phyloP scores from a whole-genome alignment of 1,140 invertebrate genomes.

The Trichonephila inaurata region DNA sequence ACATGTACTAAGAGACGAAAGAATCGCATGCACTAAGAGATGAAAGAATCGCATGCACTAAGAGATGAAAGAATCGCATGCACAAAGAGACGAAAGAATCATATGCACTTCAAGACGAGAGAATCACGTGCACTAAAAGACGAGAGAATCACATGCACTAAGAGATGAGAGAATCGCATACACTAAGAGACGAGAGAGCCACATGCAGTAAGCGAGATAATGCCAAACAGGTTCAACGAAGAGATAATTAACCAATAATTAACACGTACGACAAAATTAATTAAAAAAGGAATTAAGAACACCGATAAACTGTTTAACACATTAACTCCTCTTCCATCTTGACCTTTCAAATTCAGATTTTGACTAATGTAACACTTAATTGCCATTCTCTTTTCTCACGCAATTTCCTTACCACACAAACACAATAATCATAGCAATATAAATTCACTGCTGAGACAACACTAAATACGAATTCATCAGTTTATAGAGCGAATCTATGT shows the following conservation, averaged over 20 bases:
- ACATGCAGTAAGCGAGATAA: neutral
- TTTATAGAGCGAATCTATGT: conserved; percentile 30
- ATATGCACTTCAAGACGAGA: too few relatives aligned
- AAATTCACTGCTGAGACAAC: neutral
- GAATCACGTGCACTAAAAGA: too few relatives aligned
- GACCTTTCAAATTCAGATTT: neutral
- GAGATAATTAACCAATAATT: neutral
- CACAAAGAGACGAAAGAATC: too few relatives aligned
- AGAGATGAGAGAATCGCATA: too few relatives aligned
- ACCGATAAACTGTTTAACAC: too few relatives aligned
- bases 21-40: too few relatives aligned
- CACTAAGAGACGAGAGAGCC: too few relatives aligned
- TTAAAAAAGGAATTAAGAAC: neutral
- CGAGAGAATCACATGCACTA: too few relatives aligned
- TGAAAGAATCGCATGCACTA: too few relatives aligned
- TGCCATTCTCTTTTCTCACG: neutral
- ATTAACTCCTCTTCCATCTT: neutral
- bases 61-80: too few relatives aligned
- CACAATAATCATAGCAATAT: conserved; percentile 31
- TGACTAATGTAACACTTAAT: neutral
- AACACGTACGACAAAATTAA: neutral
- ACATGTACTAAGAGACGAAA: too few relatives aligned
- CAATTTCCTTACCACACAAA: neutral
- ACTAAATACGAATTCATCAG: conserved; percentile 19
- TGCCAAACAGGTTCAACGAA: neutral